Percentiles rank a stretch among this genome's conserved stretches.
phyloP scores from a whole-genome alignment of 1,140 invertebrate genomes.

The Centruroides sculpturatus region DNA sequence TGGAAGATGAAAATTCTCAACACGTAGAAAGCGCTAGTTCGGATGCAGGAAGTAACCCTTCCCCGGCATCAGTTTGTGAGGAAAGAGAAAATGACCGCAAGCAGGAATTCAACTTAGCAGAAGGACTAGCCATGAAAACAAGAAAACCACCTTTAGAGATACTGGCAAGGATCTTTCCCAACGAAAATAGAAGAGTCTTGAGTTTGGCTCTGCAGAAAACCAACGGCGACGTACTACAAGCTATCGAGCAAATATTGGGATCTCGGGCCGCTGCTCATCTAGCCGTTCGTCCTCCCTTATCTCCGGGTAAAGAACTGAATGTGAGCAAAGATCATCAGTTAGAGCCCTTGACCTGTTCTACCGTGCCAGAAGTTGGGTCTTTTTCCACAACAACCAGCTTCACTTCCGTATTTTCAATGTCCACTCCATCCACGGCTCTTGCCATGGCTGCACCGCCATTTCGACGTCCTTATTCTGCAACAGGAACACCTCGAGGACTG shows the following conservation, averaged over 20 bases:
- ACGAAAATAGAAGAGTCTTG: constrained; percentile 61
- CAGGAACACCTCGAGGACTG: background rate
- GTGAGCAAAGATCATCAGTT: background rate
- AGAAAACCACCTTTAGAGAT: constrained; percentile 48
- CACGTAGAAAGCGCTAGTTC: too few relatives aligned
- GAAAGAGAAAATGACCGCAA: too few relatives aligned
- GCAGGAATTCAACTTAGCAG: too few relatives aligned
- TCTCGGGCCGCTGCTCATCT: background rate
- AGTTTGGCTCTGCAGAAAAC: constrained; percentile 56
- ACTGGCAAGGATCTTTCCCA: constrained; percentile 64
- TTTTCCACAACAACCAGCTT: background rate
- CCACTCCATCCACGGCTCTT: constrained; percentile 1
- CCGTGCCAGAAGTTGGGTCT: background rate
- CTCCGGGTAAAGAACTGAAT: background rate
- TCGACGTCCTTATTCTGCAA: constrained; percentile 5
- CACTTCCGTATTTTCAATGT: background rate
- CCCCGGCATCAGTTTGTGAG: too few relatives aligned
- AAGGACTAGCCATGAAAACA: background rate
- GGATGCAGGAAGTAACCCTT: too few relatives aligned
- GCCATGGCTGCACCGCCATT: constrained; percentile 1
- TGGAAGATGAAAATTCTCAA: too few relatives aligned
- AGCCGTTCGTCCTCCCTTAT: background rate
- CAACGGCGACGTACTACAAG: constrained; percentile 70
- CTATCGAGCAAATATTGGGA: constrained; percentile 49
- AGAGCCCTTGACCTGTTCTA: background rate